Evolutionary conservation across 2,888 invertebrate species (phyloP).

Genomic region (Dasypolia templi): DNA sequence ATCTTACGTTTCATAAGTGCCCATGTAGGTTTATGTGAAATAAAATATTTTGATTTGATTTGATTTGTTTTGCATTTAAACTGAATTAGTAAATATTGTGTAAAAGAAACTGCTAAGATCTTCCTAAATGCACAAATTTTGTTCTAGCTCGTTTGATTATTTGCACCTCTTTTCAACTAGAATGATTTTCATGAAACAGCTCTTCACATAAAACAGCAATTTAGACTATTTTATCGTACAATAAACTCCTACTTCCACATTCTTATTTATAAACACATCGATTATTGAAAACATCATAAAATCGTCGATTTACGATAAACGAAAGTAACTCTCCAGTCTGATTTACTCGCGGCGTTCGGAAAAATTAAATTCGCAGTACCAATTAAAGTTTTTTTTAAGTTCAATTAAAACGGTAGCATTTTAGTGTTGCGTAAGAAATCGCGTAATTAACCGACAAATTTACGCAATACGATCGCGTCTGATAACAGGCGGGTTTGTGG

Average conservation of each 20-base stretch:
- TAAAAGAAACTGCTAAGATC: conserved; percentile 2
- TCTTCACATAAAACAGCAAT: conserved; percentile 28
- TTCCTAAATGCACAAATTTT: conserved; percentile 15
- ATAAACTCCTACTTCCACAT: conserved; percentile 38
- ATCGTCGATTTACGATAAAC: conserved; percentile 76
- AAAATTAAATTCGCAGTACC: conserved; percentile 69
- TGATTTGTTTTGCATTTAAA: background rate
- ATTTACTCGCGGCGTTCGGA: conserved; percentile 74
- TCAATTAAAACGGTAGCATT: conserved; percentile 85
- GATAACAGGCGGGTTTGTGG: conserved; percentile 69
- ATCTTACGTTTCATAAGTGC: too few species aligned
- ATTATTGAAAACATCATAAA: conserved; percentile 73
- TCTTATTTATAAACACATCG: conserved; percentile 56
- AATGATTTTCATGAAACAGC: conserved; percentile 24
- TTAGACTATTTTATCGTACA: conserved; percentile 33
- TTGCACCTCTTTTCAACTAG: conserved; percentile 29
- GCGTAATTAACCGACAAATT: conserved; percentile 83
- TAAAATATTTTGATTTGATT: too few species aligned
- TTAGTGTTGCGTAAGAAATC: conserved; percentile 77
- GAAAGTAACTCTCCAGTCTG: conserved; percentile 74
- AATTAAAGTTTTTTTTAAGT: conserved; percentile 78
- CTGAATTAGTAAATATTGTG: background rate
- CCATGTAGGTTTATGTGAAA: too few species aligned
- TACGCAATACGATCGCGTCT: conserved; percentile 83
- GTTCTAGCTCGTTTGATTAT: background rate